Conservation (phyloP, 2,797 vertebrate species). For the Manis crassicaudata region DNA sequence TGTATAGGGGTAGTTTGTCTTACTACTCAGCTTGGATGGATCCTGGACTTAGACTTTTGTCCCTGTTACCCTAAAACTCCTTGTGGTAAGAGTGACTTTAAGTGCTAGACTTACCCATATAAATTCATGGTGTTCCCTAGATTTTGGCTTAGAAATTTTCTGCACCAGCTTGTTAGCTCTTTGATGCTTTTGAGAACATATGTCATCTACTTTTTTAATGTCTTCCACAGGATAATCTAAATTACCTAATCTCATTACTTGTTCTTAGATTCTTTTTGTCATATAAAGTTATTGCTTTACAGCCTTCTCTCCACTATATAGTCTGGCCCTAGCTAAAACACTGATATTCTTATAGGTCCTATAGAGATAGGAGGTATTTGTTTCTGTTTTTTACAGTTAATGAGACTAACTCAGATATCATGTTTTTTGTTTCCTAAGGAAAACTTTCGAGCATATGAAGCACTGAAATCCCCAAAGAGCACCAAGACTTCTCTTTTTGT, state of each 20-base stretch:
- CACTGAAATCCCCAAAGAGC: background rate
- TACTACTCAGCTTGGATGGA: background rate
- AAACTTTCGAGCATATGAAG: background rate
- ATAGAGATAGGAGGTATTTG: background rate
- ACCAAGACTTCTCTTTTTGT: background rate
- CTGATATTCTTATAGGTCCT: background rate
- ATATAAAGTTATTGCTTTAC: slow-evolving; percentile 18
- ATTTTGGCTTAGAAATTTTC: slow-evolving; percentile 40
- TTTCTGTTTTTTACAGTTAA: background rate
- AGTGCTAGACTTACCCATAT: slow-evolving; percentile 17
- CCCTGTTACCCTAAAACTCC: background rate
- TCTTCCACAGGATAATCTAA: slow-evolving; percentile 27
- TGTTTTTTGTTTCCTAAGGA: slow-evolving; percentile 38
- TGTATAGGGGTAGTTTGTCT: background rate
- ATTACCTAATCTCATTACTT: slow-evolving; percentile 35
- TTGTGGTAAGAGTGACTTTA: slow-evolving; percentile 14
- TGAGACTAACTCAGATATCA: background rate
- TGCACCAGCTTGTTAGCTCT: background rate
- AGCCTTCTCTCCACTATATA: background rate
- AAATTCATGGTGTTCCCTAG: slow-evolving; percentile 12
- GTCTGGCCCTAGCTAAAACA: background rate
- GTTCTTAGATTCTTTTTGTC: slow-evolving; percentile 53
- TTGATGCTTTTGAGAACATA: slow-evolving; percentile 22
- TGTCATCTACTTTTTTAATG: background rate
- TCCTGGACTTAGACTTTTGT: background rate